These are phyloP conservation scores for Halichoeres trimaculatus DNA, from an alignment of 2,113 vertebrate species.

Conservation along the genomic window DNA sequence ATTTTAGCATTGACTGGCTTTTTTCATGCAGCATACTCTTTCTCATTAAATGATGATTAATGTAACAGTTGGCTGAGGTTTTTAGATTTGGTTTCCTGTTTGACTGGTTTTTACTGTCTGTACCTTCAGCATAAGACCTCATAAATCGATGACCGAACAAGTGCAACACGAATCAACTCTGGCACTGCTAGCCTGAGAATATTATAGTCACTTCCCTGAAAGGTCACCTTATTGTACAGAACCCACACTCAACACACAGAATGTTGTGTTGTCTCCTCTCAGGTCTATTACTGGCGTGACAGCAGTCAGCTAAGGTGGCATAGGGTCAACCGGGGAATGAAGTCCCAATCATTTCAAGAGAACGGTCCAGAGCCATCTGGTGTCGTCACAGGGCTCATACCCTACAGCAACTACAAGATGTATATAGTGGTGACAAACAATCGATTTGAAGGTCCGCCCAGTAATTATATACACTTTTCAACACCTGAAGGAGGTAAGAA, in stretches of 20 bases:
- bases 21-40: no score
- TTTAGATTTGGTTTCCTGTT: no score
- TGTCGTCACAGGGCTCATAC: conserved; percentile 87
- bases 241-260: not conserved
- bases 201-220: no score
- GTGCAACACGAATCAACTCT: no score
- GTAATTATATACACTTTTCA: conserved; percentile 92
- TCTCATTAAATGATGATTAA: no score
- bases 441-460: conserved; percentile 92
- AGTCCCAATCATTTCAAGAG: conserved; percentile 85
- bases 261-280: conserved; percentile 62
- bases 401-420: conserved; percentile 97
- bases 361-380: conserved; percentile 87
- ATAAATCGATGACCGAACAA: no score
- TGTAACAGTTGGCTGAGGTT: no score
- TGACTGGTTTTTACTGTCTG: no score
- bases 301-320: conserved; percentile 94
- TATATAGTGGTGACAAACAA: conserved; percentile 96
- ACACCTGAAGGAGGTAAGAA: conserved; percentile 94
- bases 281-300: conserved; percentile 98
- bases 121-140: no score
- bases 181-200: no score
- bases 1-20: no score
- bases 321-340: conserved; percentile 89
- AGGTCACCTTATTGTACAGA: no score